Evolutionary conservation across 1,140 invertebrate species (phyloP).

Genomic region (Drosophila sulfurigaster): DNA sequence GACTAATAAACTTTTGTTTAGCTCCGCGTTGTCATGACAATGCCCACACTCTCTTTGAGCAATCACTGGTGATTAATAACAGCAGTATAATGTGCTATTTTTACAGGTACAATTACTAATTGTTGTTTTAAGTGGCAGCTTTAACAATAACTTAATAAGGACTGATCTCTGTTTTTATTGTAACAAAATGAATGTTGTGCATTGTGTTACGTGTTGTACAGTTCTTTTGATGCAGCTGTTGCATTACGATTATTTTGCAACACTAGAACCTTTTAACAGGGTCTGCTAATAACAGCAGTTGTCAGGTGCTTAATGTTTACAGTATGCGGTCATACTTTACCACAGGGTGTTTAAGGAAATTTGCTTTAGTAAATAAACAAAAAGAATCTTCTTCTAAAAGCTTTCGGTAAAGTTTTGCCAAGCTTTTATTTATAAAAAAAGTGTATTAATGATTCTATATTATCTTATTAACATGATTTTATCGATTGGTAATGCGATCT

Average conservation of each 20-base stretch:
- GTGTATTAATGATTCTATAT: too few species aligned
- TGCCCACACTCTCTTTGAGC: background rate
- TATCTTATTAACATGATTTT: too few species aligned
- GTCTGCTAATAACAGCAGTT: background rate
- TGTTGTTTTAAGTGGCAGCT: background rate
- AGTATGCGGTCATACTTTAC: too few species aligned
- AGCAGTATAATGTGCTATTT: background rate
- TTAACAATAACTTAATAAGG: background rate
- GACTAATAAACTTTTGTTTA: conserved; percentile 35
- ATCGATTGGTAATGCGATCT: background rate
- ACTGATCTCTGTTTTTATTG: background rate
- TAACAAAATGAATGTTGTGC: background rate
- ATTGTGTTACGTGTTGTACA: conserved; percentile 8
- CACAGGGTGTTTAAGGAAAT: too few species aligned
- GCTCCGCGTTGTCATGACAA: conserved; percentile 38
- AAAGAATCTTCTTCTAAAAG: too few species aligned
- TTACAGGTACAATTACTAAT: conserved; percentile 2
- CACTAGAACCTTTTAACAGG: background rate
- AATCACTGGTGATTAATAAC: background rate
- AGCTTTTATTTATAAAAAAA: too few species aligned
- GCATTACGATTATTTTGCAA: background rate
- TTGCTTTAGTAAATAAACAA: too few species aligned
- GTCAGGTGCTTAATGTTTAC: too few species aligned
- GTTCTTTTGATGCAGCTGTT: conserved; percentile 15
- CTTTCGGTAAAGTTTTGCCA: too few species aligned